Percentiles rank a stretch among this genome's conserved stretches.
phyloP scores from a whole-genome alignment of 2,888 invertebrate species.

The Tinea trinotella region DNA sequence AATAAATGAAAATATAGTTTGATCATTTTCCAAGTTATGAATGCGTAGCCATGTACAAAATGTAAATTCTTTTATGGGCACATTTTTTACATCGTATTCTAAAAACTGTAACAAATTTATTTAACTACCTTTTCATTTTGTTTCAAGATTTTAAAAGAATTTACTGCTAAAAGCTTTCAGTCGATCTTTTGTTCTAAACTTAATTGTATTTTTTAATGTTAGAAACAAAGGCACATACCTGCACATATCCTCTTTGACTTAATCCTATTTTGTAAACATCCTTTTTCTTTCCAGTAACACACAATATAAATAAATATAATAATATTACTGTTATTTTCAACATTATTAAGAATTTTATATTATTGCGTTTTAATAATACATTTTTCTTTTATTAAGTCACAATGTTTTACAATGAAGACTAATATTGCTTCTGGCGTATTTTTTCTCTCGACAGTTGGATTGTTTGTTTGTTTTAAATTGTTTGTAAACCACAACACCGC shows the following conservation, averaged over 20 bases:
- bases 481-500: slow-evolving; percentile 2
- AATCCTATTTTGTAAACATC: slow-evolving; percentile 72
- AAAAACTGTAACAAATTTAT: slow-evolving; percentile 46
- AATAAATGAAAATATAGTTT: slow-evolving; percentile 53
- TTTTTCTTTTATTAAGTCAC: neutral
- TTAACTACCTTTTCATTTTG: no score
- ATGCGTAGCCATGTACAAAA: slow-evolving; percentile 86
- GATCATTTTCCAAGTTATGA: slow-evolving; percentile 58
- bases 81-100: slow-evolving; percentile 80
- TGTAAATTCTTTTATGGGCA: slow-evolving; percentile 85
- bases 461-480: neutral
- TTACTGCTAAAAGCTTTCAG: no score
- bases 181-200: no score
- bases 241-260: slow-evolving; percentile 79
- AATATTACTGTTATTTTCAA: neutral
- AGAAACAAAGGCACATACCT: no score
- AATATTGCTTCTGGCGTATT: neutral
- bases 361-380: no score
- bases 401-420: neutral
- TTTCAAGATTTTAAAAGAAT: no score
- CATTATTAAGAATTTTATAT: neutral
- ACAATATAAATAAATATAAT: slow-evolving; percentile 19
- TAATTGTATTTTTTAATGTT: no score
- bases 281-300: neutral
- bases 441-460: neutral